A percentile compares a stretch with the other conserved stretches of the same genome.
Evolutionary conservation across 2,888 invertebrate genomes (phyloP).

Genomic region (Metalampra italica): DNA sequence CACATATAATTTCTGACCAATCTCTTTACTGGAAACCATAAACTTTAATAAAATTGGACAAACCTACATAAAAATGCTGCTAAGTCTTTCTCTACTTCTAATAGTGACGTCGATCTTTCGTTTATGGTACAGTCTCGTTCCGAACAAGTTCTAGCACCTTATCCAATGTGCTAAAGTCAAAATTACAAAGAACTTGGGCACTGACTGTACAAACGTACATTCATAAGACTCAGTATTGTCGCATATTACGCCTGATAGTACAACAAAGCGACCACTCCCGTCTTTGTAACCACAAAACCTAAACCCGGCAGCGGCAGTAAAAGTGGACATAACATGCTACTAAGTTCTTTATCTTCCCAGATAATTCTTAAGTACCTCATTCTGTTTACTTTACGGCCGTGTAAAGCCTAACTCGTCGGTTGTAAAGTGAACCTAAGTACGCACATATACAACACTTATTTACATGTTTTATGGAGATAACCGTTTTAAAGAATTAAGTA

Average conservation of each 20-base stretch:
- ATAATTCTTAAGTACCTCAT: constrained; percentile 50
- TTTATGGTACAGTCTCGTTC: too few species aligned
- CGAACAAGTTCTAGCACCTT: too few species aligned
- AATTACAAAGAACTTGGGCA: too few species aligned
- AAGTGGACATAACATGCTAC: constrained; percentile 41
- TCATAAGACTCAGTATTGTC: too few species aligned
- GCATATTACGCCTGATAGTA: not conserved
- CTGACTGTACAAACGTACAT: too few species aligned
- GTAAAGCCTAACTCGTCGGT: constrained; percentile 39
- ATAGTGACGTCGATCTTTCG: too few species aligned
- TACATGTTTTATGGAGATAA: not conserved
- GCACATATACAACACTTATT: not conserved
- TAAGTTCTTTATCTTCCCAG: constrained; percentile 48
- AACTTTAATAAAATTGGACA: too few species aligned
- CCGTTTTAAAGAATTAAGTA: not conserved
- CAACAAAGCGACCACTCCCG: not conserved
- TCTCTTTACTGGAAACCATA: too few species aligned
- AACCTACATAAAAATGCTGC: too few species aligned
- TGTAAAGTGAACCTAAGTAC: constrained; percentile 12
- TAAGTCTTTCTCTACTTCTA: too few species aligned
- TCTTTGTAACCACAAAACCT: constrained; percentile 5
- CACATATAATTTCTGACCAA: too few species aligned
- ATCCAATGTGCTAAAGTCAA: too few species aligned
- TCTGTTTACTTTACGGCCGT: constrained; percentile 38
- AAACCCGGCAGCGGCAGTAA: constrained; percentile 27